phyloP scores from a whole-genome alignment of 1,140 invertebrate species.

The Drosophila lowei region DNA sequence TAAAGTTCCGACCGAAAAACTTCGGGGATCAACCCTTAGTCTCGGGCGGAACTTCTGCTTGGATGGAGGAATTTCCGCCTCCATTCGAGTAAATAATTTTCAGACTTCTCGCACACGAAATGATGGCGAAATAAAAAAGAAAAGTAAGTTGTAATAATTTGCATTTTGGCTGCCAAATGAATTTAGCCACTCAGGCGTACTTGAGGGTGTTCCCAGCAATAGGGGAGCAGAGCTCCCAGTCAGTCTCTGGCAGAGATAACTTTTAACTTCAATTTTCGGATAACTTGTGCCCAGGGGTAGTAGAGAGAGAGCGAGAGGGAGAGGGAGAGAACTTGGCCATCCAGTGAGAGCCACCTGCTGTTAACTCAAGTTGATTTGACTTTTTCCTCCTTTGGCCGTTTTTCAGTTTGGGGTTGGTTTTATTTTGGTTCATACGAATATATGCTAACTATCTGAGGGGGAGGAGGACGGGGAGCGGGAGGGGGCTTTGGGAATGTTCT shows the following conservation, averaged over 20 bases:
- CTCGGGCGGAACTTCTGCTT: conserved; percentile 33
- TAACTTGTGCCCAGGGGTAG: conserved; percentile 51
- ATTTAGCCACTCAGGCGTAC: conserved; percentile 72
- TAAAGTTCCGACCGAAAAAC: conserved; percentile 56
- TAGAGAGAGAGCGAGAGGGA: conserved; percentile 1
- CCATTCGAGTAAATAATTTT: conserved; percentile 72
- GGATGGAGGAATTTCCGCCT: conserved; percentile 50
- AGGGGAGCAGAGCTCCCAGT: too few species aligned
- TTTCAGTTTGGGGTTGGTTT: conserved; percentile 30
- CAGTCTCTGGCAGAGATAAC: conserved; percentile 56
- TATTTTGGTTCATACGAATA: background rate
- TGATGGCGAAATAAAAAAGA: conserved; percentile 22
- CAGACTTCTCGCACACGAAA: conserved; percentile 26
- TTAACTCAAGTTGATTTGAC: conserved; percentile 56
- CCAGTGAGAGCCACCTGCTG: conserved; percentile 65
- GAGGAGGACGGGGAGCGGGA: too few species aligned
- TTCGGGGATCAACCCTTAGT: conserved; percentile 43
- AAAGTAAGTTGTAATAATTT: conserved; percentile 80
- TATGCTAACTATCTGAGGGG: too few species aligned
- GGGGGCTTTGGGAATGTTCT: too few species aligned
- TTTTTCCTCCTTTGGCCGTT: conserved; percentile 19
- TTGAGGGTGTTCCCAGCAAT: conserved; percentile 10
- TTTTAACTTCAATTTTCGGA: conserved; percentile 71
- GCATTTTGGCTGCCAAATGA: conserved; percentile 77
- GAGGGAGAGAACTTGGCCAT: background rate